phyloP scores from a whole-genome alignment of 2,113 vertebrate genomes.

The Lepus europaeus region DNA sequence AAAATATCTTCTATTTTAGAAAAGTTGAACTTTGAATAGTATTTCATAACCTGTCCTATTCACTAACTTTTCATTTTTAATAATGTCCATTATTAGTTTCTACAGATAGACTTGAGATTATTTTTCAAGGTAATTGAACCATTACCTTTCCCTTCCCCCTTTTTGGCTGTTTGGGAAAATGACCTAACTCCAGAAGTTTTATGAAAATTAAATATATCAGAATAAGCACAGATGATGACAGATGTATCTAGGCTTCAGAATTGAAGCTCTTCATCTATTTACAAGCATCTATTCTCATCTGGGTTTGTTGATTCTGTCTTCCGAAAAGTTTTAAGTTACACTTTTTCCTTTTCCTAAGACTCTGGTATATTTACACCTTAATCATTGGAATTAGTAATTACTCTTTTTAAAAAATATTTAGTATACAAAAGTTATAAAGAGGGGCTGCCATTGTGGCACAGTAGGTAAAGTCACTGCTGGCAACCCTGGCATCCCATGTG shows the following conservation, averaged over 20 bases:
- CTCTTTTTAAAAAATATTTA: neutral
- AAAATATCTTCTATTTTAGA: slow-evolving; percentile 51
- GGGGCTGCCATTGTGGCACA: too few species aligned
- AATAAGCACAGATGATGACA: slow-evolving; percentile 13
- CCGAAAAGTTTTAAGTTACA: neutral
- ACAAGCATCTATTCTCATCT: slow-evolving; percentile 23
- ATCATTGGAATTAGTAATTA: neutral
- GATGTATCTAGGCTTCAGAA: neutral
- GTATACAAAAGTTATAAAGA: neutral
- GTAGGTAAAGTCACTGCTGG: too few species aligned
- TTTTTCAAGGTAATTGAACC: slow-evolving; percentile 66
- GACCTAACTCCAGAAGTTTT: slow-evolving; percentile 10
- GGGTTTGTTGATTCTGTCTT: neutral
- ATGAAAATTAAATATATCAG: slow-evolving; percentile 50
- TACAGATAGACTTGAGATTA: slow-evolving; percentile 3
- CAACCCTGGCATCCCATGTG: too few species aligned
- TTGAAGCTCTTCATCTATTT: neutral
- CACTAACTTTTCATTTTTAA: slow-evolving; percentile 60
- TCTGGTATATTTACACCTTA: neutral
- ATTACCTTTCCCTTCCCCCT: neutral
- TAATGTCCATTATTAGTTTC: slow-evolving; percentile 30
- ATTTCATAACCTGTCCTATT: slow-evolving; percentile 35
- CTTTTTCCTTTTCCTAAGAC: neutral
- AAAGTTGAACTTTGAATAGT: slow-evolving; percentile 41
- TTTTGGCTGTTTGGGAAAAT: neutral